Percentiles rank a stretch among this genome's conserved stretches.
Evolutionary conservation across 2,113 vertebrate species (phyloP).

Genomic region (Cathartes aura): DNA sequence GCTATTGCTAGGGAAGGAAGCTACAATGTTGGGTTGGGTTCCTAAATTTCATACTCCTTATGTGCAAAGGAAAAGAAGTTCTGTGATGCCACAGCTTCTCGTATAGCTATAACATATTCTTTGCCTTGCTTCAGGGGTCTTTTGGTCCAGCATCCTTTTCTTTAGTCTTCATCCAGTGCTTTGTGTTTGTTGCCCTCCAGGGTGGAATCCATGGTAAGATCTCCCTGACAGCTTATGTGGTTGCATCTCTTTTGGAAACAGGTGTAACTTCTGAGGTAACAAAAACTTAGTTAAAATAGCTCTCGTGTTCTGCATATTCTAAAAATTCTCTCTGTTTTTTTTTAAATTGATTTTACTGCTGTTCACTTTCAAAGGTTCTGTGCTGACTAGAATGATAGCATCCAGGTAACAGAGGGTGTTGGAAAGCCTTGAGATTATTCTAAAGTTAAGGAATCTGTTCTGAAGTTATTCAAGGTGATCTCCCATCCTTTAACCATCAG

Average conservation of each 20-base stretch:
- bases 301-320: neutral
- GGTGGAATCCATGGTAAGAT: conserved; percentile 92
- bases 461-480: neutral
- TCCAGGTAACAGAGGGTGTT: neutral
- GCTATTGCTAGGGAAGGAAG: neutral
- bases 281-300: neutral
- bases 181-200: conserved; percentile 64
- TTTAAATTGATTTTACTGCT: neutral
- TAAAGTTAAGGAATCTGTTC: neutral
- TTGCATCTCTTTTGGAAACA: conserved; percentile 89
- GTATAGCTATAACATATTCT: neutral
- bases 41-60: neutral
- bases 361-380: neutral
- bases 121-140: neutral
- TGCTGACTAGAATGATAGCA: neutral
- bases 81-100: neutral
- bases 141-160: neutral
- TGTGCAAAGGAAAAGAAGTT: neutral
- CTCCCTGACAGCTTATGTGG: conserved; percentile 90
- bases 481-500: neutral
- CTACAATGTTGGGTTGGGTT: neutral
- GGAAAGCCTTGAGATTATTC: neutral
- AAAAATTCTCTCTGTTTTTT: neutral
- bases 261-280: conserved; percentile 89
- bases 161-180: neutral